Evolutionary conservation across 2,888 invertebrate genomes (phyloP).

Genomic region (Spilosoma lubricipeda): DNA sequence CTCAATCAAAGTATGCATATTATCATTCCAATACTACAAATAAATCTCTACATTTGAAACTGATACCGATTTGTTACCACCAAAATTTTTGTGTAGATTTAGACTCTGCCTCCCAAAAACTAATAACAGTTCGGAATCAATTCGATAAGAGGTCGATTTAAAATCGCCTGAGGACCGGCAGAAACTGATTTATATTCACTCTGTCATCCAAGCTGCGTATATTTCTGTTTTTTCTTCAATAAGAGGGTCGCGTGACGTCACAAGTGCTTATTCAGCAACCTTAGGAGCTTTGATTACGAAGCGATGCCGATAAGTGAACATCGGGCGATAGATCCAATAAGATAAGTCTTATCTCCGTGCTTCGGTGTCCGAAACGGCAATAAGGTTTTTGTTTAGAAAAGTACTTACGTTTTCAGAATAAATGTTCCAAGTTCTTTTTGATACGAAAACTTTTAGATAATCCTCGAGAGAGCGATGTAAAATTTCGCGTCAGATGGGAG

Average conservation of each 20-base stretch:
- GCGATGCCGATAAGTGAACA: conserved; percentile 23
- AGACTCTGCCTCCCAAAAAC: conserved; percentile 30
- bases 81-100: conserved; percentile 13
- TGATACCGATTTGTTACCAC: conserved; percentile 16
- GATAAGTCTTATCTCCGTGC: conserved; percentile 30
- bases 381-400: conserved; percentile 15
- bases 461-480: conserved; percentile 22
- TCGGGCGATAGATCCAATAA: conserved; percentile 32
- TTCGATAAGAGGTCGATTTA: conserved; percentile 28
- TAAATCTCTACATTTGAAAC: neutral
- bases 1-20: neutral
- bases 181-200: conserved; percentile 48
- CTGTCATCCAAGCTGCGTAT: conserved; percentile 28
- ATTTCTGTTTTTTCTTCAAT: conserved; percentile 34
- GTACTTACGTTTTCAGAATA: conserved; percentile 10
- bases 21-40: neutral
- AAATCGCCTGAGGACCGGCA: conserved; percentile 24
- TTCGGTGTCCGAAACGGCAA: conserved; percentile 26
- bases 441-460: conserved; percentile 22
- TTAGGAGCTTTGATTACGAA: conserved; percentile 36
- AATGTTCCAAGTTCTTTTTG: conserved; percentile 17
- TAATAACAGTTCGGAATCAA: conserved; percentile 26
- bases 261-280: conserved; percentile 23
- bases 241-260: conserved; percentile 13
- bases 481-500: conserved; percentile 24